Conservation (phyloP, 2,113 vertebrate genomes). For the Laticauda colubrina region DNA sequence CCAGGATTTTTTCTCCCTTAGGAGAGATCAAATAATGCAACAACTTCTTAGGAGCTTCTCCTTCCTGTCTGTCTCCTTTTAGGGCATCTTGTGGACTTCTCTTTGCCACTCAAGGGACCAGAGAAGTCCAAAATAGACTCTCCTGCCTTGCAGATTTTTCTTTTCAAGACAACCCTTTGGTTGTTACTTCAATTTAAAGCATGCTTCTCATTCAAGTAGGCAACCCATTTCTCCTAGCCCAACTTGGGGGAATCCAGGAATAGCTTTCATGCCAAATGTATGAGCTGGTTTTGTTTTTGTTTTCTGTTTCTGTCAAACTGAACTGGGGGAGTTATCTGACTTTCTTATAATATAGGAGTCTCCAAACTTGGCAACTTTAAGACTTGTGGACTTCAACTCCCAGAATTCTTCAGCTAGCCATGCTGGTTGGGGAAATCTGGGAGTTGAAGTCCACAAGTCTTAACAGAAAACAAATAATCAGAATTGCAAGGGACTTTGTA, state of each 20-base stretch:
- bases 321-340: neutral
- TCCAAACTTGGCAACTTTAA: no score
- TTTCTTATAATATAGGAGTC: neutral
- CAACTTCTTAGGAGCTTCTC: conserved; percentile 36
- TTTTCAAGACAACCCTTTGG: neutral
- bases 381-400: no score
- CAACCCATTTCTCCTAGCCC: neutral
- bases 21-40: conserved; percentile 23
- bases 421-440: no score
- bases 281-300: neutral
- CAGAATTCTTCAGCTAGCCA: no score
- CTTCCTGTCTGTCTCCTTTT: conserved; percentile 30
- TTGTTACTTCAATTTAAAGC: neutral
- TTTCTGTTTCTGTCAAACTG: neutral
- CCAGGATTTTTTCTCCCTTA: conserved; percentile 15
- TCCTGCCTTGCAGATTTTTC: neutral
- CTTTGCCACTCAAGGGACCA: neutral
- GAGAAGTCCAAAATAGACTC: neutral
- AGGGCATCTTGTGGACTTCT: neutral
- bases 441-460: no score
- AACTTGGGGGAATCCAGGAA: neutral
- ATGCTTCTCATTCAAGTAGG: neutral
- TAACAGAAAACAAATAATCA: no score
- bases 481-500: no score
- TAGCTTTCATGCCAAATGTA: neutral